Percentiles rank a stretch among this genome's conserved stretches.
phyloP scores from a whole-genome alignment of 2,797 vertebrate genomes.

The Microtus agrestis region DNA sequence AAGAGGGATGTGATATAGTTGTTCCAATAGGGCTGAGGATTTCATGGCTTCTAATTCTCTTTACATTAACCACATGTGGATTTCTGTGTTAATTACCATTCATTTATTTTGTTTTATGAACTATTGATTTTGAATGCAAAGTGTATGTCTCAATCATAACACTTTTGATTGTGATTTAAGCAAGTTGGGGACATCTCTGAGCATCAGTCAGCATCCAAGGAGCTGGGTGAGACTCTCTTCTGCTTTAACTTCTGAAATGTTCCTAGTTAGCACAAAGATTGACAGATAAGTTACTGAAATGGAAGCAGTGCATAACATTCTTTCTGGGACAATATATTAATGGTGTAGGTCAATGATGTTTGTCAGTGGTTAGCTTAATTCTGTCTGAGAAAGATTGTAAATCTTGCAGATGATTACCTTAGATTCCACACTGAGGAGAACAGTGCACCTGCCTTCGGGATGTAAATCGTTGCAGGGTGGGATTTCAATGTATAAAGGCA shows the following conservation, averaged over 20 bases:
- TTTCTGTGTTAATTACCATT: neutral
- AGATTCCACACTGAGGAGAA: neutral
- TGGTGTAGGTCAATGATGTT: neutral
- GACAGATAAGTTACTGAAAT: neutral
- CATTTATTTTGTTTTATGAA: neutral
- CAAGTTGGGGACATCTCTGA: neutral
- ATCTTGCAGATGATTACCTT: neutral
- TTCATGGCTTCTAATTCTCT: neutral
- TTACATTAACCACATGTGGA: neutral
- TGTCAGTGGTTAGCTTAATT: neutral
- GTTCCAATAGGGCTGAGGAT: neutral
- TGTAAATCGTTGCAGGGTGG: neutral
- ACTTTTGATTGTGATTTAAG: neutral
- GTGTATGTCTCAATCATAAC: no score
- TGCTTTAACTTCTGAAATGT: neutral
- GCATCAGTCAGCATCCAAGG: neutral
- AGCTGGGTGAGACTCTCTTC: neutral
- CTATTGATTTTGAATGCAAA: neutral
- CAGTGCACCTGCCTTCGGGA: neutral
- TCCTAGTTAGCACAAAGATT: neutral
- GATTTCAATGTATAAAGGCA: neutral
- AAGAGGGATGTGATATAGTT: neutral
- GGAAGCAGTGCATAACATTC: neutral
- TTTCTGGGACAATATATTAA: no score
- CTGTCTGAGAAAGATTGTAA: neutral